phyloP scores from a whole-genome alignment of 2,888 invertebrate species.

The Ariolimax columbianus region DNA sequence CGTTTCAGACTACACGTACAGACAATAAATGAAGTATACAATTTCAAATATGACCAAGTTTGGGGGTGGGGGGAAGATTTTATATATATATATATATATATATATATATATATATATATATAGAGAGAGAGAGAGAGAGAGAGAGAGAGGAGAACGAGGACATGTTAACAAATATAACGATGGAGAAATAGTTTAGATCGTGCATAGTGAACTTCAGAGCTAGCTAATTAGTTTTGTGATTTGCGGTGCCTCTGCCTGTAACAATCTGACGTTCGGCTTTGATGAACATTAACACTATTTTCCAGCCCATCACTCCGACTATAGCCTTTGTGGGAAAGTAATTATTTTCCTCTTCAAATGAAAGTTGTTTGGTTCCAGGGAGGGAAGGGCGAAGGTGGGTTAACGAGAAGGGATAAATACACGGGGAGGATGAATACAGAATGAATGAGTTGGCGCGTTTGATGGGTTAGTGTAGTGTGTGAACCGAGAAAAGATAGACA shows the following conservation, averaged over 20 bases:
- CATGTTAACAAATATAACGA: background rate
- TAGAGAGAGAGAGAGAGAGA: no score
- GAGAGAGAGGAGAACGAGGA: no score
- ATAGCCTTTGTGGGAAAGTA: background rate
- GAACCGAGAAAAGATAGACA: no score
- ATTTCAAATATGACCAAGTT: no score
- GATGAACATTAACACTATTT: constrained; percentile 17
- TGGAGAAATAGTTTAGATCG: background rate
- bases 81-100: no score
- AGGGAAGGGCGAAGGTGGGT: no score
- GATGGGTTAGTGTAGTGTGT: no score
- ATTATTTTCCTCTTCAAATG: background rate
- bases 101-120: no score
- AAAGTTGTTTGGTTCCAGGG: background rate
- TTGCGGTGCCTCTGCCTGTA: background rate
- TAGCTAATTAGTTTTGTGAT: background rate
- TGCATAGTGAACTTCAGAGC: background rate
- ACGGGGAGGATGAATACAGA: background rate
- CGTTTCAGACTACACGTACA: no score
- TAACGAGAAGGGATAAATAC: background rate
- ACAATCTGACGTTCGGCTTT: constrained; percentile 17
- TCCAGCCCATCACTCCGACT: background rate
- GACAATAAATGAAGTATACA: no score
- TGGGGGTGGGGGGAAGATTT: no score
- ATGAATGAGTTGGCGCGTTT: no score